A percentile compares a stretch with the other conserved stretches of the same genome.
Conservation (phyloP, 2,113 vertebrate genomes). For the Onychostoma macrolepis region DNA sequence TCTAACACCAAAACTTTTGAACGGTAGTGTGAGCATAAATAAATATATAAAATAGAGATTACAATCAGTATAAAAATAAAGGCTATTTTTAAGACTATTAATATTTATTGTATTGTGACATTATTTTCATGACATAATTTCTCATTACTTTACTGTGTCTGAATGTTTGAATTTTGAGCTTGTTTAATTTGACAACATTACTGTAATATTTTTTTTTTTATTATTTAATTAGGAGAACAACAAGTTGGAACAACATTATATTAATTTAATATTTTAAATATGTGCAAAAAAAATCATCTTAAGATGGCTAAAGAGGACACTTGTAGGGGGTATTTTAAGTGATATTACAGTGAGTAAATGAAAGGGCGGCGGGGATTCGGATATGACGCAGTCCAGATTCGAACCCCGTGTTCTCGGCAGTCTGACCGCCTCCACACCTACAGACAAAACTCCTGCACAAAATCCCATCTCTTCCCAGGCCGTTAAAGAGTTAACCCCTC, state of each 20-base stretch:
- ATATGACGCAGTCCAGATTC: background rate
- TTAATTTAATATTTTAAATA: background rate
- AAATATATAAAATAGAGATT: background rate
- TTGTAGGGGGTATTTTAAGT: background rate
- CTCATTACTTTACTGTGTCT: background rate
- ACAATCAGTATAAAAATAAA: background rate
- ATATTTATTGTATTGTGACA: background rate
- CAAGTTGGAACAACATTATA: background rate
- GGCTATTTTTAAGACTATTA: background rate
- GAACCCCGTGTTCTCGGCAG: background rate
- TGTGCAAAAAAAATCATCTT: background rate
- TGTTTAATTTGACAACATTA: background rate
- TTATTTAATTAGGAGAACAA: background rate
- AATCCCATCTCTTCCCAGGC: slow-evolving; percentile 8
- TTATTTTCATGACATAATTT: background rate
- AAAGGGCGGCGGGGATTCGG: background rate
- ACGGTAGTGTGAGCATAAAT: background rate
- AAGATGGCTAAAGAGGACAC: background rate
- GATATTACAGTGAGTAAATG: background rate
- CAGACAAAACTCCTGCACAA: background rate
- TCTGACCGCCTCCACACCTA: background rate
- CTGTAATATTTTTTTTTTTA: no score
- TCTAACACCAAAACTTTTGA: background rate
- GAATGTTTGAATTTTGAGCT: background rate
- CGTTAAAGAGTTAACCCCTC: slow-evolving; percentile 38